phyloP scores from a whole-genome alignment of 2,113 vertebrate species.

The Pagrus major region DNA sequence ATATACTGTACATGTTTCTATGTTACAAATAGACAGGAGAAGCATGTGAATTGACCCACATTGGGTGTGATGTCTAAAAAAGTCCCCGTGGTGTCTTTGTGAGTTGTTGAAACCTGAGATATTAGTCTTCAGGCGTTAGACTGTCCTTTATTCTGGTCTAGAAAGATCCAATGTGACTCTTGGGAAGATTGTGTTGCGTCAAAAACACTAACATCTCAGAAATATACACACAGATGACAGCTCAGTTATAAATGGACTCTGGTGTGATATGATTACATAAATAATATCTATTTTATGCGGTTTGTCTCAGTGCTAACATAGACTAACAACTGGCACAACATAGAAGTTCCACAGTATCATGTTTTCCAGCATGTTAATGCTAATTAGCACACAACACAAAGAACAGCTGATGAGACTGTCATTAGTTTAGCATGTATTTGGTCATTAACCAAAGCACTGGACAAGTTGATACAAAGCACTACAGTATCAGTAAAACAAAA shows the following conservation, averaged over 20 bases:
- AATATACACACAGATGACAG: background rate
- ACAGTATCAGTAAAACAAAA: too few species aligned
- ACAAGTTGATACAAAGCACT: too few species aligned
- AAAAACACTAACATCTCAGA: background rate
- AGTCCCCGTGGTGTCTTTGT: slow-evolving; percentile 60
- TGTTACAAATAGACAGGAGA: slow-evolving; percentile 27
- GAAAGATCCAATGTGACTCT: slow-evolving; percentile 3
- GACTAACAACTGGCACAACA: too few species aligned
- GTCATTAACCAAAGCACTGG: background rate
- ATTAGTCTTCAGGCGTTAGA: slow-evolving; percentile 30
- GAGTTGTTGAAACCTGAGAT: slow-evolving; percentile 63
- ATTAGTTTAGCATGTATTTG: background rate
- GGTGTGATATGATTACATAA: background rate
- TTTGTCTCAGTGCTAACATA: too few species aligned
- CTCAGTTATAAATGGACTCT: background rate
- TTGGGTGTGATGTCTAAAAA: slow-evolving; percentile 37
- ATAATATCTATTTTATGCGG: slow-evolving; percentile 5
- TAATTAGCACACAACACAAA: background rate
- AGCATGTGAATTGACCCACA: slow-evolving; percentile 70
- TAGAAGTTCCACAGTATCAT: too few species aligned
- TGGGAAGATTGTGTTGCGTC: background rate
- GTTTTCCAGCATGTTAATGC: background rate
- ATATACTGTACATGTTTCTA: slow-evolving; percentile 34
- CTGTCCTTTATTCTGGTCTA: slow-evolving; percentile 5
- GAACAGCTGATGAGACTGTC: background rate